Base-by-base conservation (phyloP, 2,797 vertebrate species). In the Micromesistius poutassou region DNA sequence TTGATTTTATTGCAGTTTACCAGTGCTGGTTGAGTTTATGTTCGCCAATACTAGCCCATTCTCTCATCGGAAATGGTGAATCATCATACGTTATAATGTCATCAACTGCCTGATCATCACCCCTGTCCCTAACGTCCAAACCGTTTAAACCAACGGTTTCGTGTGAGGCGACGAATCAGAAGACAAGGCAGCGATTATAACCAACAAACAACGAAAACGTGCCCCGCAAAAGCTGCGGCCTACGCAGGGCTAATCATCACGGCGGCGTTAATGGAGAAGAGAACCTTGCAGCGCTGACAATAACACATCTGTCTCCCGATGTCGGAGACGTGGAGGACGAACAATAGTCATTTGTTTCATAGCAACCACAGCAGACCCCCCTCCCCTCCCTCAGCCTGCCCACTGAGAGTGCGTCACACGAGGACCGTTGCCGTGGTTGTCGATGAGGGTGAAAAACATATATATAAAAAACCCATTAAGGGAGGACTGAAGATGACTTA, bases 311-410 rank as follows among this genome's bases (percentile, higher is more conserved):
- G 74, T 76, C 75, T 84, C 81, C 82, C 38, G 38, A 76, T 79
- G 30, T 35, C 74, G 55, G 62, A 70, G n/a, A 25, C 80, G 84
- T 76, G 80, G 79, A 76, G 50, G 74, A 85, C 78, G 55, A 83
- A 81, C 79, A 36, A 76, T 8, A 28, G 42, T 36, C 78, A 84
- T 89, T 85, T 85, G 85, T 83, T 87, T 81, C 89, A 85, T 87
- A 88, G 90, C 88, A 92, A 42, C 40, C 40, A 93, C 90, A 76
- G 76, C 81, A 74, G 36, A 75, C 50, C 40, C 12, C 40, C 10
- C 40, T 13, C 40, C 16, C 19, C 55, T 7, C 55, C n/a, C 46
- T 46, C 46, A 55, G 19, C 55, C 55, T n/a, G 8, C 55, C n/a
- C 46, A 62, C n/a, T 62, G n/a, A 22, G 46, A 19, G 46, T 55